A percentile compares a stretch with the other conserved stretches of the same genome.
Evolutionary conservation across 2,113 vertebrate genomes (phyloP).

Genomic region (Phrynosoma platyrhinos): DNA sequence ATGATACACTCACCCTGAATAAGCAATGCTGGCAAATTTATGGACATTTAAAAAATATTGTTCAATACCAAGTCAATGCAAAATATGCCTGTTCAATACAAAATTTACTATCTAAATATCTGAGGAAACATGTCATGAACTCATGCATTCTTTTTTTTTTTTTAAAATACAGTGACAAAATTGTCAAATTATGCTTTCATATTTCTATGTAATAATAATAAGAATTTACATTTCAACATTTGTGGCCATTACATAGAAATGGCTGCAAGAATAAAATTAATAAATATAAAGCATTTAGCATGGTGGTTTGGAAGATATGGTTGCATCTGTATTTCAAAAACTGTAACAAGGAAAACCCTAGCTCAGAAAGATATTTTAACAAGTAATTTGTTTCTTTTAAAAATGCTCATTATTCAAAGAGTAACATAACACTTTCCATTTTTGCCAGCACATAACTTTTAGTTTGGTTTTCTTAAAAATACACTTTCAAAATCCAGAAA

Average conservation of each 20-base stretch:
- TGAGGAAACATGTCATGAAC: neutral
- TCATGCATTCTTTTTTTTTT: neutral
- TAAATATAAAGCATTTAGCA: conserved; percentile 40
- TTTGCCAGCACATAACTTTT: neutral
- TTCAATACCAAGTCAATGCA: neutral
- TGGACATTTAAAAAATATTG: neutral
- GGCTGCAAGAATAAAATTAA: conserved; percentile 42
- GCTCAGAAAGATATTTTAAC: no score
- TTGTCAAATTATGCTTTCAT: neutral
- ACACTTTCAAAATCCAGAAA: no score
- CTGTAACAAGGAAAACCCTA: neutral
- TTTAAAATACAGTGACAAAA: neutral
- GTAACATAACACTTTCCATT: no score
- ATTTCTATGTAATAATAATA: neutral
- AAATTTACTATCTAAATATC: neutral
- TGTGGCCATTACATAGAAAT: conserved; percentile 45
- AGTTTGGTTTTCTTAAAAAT: neutral
- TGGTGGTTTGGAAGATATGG: conserved; percentile 24
- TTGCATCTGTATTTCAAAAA: conserved; percentile 54
- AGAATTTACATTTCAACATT: conserved; percentile 48
- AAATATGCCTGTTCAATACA: neutral
- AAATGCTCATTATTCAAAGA: no score
- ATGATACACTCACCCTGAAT: neutral
- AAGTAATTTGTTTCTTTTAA: no score
- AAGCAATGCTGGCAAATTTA: neutral